Evolutionary conservation across 2,113 vertebrate species (phyloP).

Genomic region (Podilymbus podiceps): DNA sequence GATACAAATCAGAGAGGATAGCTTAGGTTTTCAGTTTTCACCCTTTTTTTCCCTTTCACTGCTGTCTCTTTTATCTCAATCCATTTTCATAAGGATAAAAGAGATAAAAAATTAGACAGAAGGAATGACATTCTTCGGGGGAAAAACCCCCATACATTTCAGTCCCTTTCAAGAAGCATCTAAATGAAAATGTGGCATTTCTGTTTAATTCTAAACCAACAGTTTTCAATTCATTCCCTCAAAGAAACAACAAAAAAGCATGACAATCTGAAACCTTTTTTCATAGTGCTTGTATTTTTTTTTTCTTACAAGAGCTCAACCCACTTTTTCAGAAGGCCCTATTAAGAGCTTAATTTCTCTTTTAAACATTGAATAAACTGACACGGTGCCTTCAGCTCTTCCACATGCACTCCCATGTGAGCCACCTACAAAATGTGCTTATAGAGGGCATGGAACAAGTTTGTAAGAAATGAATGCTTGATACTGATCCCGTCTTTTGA

Average conservation of each 20-base stretch:
- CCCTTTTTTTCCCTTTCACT: not conserved
- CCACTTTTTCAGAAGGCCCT: not conserved
- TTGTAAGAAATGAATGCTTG: not conserved
- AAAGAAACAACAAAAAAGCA: not conserved
- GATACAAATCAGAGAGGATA: not conserved
- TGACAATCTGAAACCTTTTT: not conserved
- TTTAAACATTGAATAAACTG: not conserved
- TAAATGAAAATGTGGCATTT: not conserved
- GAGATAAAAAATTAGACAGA: not conserved
- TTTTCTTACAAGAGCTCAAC: not conserved
- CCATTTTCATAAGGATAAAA: too few relatives aligned
- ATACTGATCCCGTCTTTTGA: not conserved
- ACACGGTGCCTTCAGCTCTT: not conserved
- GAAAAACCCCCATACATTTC: fast-evolving
- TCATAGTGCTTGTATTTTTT: fast-evolving
- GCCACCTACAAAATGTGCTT: not conserved
- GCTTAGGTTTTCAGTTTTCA: not conserved
- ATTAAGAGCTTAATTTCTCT: not conserved
- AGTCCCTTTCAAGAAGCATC: not conserved
- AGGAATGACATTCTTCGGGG: not conserved
- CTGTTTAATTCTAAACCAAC: not conserved
- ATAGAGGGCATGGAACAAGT: not conserved
- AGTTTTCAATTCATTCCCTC: not conserved
- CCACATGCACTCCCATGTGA: not conserved
- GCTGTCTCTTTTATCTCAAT: not conserved